These are phyloP conservation scores for Muntiacus reevesi DNA, from an alignment of 2,113 vertebrate species.

Conservation along the genomic window DNA sequence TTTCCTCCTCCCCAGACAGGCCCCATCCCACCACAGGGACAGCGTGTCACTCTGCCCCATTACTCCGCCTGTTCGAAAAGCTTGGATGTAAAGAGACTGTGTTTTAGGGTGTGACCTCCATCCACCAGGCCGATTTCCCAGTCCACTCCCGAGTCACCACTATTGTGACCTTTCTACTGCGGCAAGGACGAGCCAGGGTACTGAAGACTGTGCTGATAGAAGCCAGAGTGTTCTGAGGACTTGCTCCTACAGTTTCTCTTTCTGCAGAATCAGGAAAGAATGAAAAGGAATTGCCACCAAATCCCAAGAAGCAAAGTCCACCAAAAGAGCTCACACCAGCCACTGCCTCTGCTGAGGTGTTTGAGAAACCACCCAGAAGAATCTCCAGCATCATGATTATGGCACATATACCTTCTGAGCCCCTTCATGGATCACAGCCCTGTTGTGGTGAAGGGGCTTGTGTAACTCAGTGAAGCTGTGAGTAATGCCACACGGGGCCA, in stretches of 20 bases:
- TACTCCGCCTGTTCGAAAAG: not conserved
- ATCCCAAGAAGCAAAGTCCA: conserved; percentile 32
- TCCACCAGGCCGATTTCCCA: not conserved
- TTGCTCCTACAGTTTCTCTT: conserved; percentile 60
- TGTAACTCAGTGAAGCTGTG: too few species aligned
- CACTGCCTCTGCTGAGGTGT: not conserved
- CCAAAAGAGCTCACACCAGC: conserved; percentile 39
- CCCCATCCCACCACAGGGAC: too few species aligned
- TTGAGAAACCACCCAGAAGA: not conserved
- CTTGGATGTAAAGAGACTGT: not conserved
- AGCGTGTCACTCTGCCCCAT: not conserved
- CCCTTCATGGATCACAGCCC: not conserved
- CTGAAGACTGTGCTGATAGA: conserved; percentile 75
- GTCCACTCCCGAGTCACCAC: accelerated
- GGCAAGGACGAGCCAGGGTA: not conserved
- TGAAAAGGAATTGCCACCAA: conserved; percentile 34
- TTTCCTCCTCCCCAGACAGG: not conserved
- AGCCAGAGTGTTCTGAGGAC: conserved; percentile 66
- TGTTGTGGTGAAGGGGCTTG: not conserved
- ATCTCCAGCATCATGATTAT: not conserved
- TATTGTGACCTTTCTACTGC: not conserved
- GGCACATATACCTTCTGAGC: not conserved
- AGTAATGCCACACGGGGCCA: too few species aligned
- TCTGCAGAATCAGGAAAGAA: conserved; percentile 76
- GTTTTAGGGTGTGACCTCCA: not conserved